Percentiles rank a stretch among this genome's conserved stretches.
Evolutionary conservation across 2,797 vertebrate species (phyloP).

Genomic region (Mus spretus): DNA sequence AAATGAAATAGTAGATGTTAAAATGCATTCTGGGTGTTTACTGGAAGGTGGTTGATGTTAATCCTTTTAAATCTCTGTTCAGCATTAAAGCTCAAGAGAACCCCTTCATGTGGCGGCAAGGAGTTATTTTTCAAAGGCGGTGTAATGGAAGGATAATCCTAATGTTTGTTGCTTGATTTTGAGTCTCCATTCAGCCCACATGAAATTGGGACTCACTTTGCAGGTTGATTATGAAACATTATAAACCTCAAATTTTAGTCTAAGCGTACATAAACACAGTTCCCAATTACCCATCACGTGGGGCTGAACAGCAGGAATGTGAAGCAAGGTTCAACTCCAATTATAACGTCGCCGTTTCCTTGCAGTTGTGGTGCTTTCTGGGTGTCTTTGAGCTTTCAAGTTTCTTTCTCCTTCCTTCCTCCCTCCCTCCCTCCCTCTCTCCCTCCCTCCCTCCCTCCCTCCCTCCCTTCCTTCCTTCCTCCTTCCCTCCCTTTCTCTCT

Average conservation of each 20-base stretch:
- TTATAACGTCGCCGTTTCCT: constrained; percentile 36
- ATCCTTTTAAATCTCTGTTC: constrained; percentile 81
- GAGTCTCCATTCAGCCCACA: constrained; percentile 72
- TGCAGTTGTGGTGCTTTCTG: constrained; percentile 57
- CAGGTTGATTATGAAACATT: constrained; percentile 70
- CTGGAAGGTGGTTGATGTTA: constrained; percentile 80
- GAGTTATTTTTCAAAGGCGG: constrained; percentile 73
- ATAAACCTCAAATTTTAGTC: constrained; percentile 77
- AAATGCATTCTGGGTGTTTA: constrained; percentile 79
- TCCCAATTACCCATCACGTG: constrained; percentile 52
- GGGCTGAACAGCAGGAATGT: not conserved
- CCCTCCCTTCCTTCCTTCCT: too few species aligned
- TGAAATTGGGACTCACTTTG: constrained; percentile 66
- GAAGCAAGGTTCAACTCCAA: not conserved
- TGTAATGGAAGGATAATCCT: constrained; percentile 81
- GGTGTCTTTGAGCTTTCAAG: constrained; percentile 34
- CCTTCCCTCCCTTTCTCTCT: too few species aligned
- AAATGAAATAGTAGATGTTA: constrained; percentile 82
- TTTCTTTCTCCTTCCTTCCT: not conserved
- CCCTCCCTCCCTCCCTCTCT: not conserved
- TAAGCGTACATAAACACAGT: constrained; percentile 25
- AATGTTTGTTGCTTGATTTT: constrained; percentile 79
- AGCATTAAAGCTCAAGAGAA: constrained; percentile 76
- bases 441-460: too few species aligned
- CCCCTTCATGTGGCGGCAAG: constrained; percentile 46